These are phyloP conservation scores for Pedionomus torquatus DNA, from an alignment of 2,113 vertebrate species.

Conservation along the genomic window DNA sequence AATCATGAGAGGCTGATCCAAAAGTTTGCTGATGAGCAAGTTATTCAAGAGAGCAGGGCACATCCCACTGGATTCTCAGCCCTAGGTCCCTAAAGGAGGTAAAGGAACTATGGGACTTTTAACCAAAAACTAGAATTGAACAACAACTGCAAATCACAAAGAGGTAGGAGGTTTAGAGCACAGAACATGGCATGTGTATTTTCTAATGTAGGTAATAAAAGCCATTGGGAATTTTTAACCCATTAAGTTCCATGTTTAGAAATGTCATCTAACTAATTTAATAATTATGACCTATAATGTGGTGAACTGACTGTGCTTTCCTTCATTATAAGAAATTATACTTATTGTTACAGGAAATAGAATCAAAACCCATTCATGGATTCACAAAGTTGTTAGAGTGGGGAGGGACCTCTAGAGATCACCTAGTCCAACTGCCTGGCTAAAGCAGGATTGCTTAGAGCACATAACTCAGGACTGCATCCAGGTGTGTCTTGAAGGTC, in stretches of 20 bases:
- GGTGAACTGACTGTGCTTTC: neutral
- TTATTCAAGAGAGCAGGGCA: neutral
- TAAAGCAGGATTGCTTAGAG: too few species aligned
- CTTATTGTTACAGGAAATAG: neutral
- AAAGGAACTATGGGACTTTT: rapidly evolving
- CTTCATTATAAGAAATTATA: neutral
- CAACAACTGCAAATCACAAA: neutral
- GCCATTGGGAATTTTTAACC: rapidly evolving
- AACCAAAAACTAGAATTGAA: neutral
- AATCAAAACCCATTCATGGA: neutral
- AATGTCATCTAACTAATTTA: neutral
- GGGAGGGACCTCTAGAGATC: too few species aligned
- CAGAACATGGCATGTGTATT: neutral
- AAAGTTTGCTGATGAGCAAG: neutral
- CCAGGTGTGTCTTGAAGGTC: too few species aligned
- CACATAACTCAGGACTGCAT: too few species aligned
- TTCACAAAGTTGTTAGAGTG: too few species aligned
- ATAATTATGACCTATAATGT: neutral
- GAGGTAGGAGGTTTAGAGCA: neutral
- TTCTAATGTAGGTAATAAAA: neutral
- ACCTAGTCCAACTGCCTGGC: too few species aligned
- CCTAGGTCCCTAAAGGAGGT: neutral
- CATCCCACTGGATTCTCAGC: neutral
- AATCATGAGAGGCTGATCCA: neutral
- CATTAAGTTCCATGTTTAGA: neutral